These are phyloP conservation scores for Ceramica pisi DNA, from an alignment of 2,888 invertebrate species.

Conservation along the genomic window DNA sequence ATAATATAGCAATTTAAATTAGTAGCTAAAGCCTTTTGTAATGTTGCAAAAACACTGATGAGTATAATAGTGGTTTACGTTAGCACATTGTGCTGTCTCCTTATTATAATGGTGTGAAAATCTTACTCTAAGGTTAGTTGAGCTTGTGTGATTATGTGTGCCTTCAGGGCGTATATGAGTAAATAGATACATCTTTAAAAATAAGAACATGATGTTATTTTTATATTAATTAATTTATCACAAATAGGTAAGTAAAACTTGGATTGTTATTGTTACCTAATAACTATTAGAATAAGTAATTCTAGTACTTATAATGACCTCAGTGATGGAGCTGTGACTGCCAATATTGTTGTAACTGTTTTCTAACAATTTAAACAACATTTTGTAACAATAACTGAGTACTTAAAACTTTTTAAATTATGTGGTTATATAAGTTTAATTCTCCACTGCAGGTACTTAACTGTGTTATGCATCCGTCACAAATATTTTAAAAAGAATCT, in stretches of 20 bases:
- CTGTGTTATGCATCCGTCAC: background rate
- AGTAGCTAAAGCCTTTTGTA: background rate
- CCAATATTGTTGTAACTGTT: slow-evolving; percentile 9
- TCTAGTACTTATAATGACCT: slow-evolving; percentile 37
- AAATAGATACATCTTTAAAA: background rate
- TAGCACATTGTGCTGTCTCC: background rate
- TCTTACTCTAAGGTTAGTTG: slow-evolving; percentile 15
- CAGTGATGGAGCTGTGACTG: slow-evolving; percentile 43
- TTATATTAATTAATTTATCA: slow-evolving; percentile 41
- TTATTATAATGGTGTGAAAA: background rate
- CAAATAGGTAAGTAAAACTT: slow-evolving; percentile 35
- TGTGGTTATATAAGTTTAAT: background rate
- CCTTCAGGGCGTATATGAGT: slow-evolving; percentile 32
- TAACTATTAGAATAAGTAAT: slow-evolving; percentile 18
- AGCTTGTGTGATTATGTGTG: slow-evolving; percentile 37
- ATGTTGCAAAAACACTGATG: background rate
- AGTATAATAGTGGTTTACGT: background rate
- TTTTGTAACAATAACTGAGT: slow-evolving; percentile 1
- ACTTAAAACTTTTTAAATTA: slow-evolving; percentile 18
- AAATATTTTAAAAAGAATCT: background rate
- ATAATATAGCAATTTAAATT: background rate
- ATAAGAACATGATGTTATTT: slow-evolving; percentile 37
- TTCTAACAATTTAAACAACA: background rate
- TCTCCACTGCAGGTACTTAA: background rate
- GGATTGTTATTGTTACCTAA: slow-evolving; percentile 35